Base-by-base conservation (phyloP, 2,888 invertebrate species). In the Cataglyphis cursor region DNA sequence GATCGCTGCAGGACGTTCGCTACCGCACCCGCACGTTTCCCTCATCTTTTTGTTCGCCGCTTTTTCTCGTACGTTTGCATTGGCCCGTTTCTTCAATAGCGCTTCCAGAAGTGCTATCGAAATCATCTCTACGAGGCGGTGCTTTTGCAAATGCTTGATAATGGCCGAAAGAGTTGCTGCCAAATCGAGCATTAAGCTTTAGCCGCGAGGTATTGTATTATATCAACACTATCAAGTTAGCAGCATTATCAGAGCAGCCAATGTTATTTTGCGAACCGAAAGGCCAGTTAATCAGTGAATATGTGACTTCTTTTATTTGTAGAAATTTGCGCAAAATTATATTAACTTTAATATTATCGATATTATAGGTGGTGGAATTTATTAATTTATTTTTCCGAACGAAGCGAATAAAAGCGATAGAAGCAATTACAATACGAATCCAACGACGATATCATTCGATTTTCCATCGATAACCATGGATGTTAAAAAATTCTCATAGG, bases 51-150 rank as follows among this genome's bases (percentile, higher is more conserved):
- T 59, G 21, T 24, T 48, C 61, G 31, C 18, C 44, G 44, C 70
- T 80, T 80, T 80, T 80, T 70, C 78, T 70, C 70, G 24, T 70
- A 59, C 78, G 78, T 80, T 80, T 80, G 78, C 78, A 80, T 80
- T 70, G 78, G 70, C 35, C 48, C 78, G 48, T 80, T 70, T 31
- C 78, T 80, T 70, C 70, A 61, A 80, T 70, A 70, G 70, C 78
- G 44, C 61, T 80, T 80, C 8, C 59, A 59, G 57, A 12, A 78
- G 70, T 57, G 70, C 78, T 70, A 70, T 80, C 78, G 78, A 80
- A 80, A 80, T 70, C 59, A 59, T 70, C 59, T 78, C 44, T 78
- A 59, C 78, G 70, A 15, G 9, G 65, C 78, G 68, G 41, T 21
- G 57, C 38, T 68, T 68, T 41, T 24, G 18, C 44, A 70, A 70